phyloP scores from a whole-genome alignment of 2,888 invertebrate species.

The Falcaria lacertinaria region DNA sequence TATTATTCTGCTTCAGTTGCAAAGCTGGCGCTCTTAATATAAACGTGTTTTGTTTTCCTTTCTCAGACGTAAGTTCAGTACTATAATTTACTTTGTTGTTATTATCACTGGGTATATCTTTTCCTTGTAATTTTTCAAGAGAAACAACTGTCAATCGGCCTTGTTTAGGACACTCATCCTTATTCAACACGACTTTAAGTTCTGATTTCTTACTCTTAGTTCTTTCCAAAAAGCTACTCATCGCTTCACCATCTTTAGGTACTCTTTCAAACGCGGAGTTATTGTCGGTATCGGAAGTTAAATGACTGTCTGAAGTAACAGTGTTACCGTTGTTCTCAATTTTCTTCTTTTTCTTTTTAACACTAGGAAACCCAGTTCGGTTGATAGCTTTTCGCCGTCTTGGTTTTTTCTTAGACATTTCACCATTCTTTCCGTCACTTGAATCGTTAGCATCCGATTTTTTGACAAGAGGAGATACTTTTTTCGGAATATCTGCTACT shows the following conservation, averaged over 20 bases:
- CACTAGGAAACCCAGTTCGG: conserved; percentile 91
- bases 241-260: conserved; percentile 84
- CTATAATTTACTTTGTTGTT: conserved; percentile 34
- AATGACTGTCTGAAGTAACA: conserved; percentile 50
- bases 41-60: conserved; percentile 48
- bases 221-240: conserved; percentile 82
- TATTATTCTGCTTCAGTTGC: conserved; percentile 62
- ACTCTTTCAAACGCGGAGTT: conserved; percentile 82
- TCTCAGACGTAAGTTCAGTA: conserved; percentile 34
- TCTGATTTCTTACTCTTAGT: conserved; percentile 70
- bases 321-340: conserved; percentile 43
- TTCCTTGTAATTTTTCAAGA: conserved; percentile 80
- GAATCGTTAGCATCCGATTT: conserved; percentile 41
- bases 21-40: conserved; percentile 68
- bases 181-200: conserved; percentile 70
- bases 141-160: conserved; percentile 81
- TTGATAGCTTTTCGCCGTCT: conserved; percentile 89
- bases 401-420: conserved; percentile 63
- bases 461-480: conserved; percentile 41
- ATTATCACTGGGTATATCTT: conserved; percentile 45
- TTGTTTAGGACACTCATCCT: conserved; percentile 73
- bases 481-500: conserved; percentile 47
- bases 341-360: conserved; percentile 90
- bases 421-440: conserved; percentile 43
- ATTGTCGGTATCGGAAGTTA: conserved; percentile 65